Evolutionary conservation across 2,113 vertebrate genomes (phyloP), one percentile per base, ranked within the genome.

Genomic region (Rhinolophus sinicus): DNA sequence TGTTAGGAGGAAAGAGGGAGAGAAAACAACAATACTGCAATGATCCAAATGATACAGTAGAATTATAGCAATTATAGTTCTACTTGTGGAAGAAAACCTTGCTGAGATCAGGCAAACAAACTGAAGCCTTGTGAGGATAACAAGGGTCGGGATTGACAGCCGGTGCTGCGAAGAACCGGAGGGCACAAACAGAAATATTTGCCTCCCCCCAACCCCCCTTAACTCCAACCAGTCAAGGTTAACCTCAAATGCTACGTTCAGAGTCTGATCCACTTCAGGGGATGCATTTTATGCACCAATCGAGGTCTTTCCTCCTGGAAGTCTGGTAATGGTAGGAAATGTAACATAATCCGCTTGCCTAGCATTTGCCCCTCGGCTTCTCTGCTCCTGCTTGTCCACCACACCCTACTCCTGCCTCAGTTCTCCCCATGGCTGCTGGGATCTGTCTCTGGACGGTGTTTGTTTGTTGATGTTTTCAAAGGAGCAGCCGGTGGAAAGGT

Each of bases 11-110:
- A 98, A 98, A 93, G 98, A 97, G 98, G 97, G 98, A 98, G 98
- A 98, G 98, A 98, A 98, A 99, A 98, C 98, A 98, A 99, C 98
- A 98, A 98, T 98, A 98, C 98, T 98, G 98, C 98, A 98, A 98
- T 98, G 98, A 99, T 99, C 98, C 98, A 98, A 99, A 99, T 98
- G 98, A 98, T 98, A 98, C 97, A 98, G 98, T 98, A 97, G 98
- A 98, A 99, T 99, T 99, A 98, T 97, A 98, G 98, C 98, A 98
- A 99, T 99, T 98, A 99, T 98, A 98, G 98, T 98, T 99, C 98
- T 98, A 98, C 98, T 99, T 97, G 97, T 97, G 98, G 98, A 98
- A 98, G 98, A 98, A 98, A 99, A 98, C 98, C 98, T 98, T 98
- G 99, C 99, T 98, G 98, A 98, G 98, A 98, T 98, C 98, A 98